phyloP scores from a whole-genome alignment of 2,888 invertebrate genomes.

The Xylocampa areola region DNA sequence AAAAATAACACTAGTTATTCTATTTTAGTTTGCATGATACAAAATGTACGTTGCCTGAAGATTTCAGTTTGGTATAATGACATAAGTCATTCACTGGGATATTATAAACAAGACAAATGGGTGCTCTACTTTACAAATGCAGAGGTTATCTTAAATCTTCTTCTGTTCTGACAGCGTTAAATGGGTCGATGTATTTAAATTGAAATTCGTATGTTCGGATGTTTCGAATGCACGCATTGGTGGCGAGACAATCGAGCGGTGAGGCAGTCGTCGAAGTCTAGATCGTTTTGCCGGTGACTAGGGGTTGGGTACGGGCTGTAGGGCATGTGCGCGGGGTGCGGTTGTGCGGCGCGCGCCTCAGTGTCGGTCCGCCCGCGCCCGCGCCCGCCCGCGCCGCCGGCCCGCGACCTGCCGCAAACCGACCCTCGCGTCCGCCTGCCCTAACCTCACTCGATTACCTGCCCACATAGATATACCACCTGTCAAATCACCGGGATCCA shows the following conservation, averaged over 20 bases:
- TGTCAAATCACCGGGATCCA: slow-evolving; percentile 68
- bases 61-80: slow-evolving; percentile 12
- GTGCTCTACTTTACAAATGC: slow-evolving; percentile 33
- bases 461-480: slow-evolving; percentile 70
- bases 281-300: slow-evolving; percentile 60
- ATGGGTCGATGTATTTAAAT: slow-evolving; percentile 37
- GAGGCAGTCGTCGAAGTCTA: slow-evolving; percentile 73
- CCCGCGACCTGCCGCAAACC: slow-evolving; percentile 82
- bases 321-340: slow-evolving; percentile 63
- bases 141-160: slow-evolving; percentile 31
- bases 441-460: slow-evolving; percentile 82
- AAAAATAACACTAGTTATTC: slow-evolving; percentile 32
- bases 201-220: slow-evolving; percentile 40
- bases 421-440: slow-evolving; percentile 72
- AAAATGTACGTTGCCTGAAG: slow-evolving; percentile 12
- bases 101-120: slow-evolving; percentile 36
- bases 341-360: slow-evolving; percentile 85
- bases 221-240: slow-evolving; percentile 32
- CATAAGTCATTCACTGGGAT: slow-evolving; percentile 18
- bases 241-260: slow-evolving; percentile 44
- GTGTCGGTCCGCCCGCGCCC: slow-evolving; percentile 87
- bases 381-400: slow-evolving; percentile 84
- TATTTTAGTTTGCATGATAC: slow-evolving; percentile 13
- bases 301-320: slow-evolving; percentile 62
- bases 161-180: slow-evolving; percentile 23